Evolutionary conservation across 92 coral and sea anemone genomes (phyloP), one percentile per base, ranked within the genome.

Genomic region (Epizoanthus ramosus): DNA sequence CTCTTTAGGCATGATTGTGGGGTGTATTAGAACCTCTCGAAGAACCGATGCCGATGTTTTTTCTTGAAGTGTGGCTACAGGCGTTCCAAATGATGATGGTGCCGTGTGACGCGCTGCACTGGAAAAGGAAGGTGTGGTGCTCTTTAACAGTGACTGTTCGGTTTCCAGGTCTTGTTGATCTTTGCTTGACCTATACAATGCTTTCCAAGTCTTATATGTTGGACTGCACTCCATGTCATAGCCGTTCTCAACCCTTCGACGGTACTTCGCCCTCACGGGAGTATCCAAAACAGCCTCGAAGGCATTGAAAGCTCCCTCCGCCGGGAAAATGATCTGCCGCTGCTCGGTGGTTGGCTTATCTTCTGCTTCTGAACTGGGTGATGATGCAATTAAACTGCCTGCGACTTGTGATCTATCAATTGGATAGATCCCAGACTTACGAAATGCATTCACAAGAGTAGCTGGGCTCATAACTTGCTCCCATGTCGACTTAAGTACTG

Each of bases 391-490:
- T n/a, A n/a, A n/a, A n/a, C n/a, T n/a, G n/a, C n/a, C n/a, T n/a
- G n/a, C n/a, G n/a, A n/a, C n/a, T n/a, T n/a, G n/a, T n/a, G n/a
- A n/a, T n/a, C n/a, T n/a, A n/a, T n/a, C n/a, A n/a, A n/a, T n/a
- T n/a, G n/a, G n/a, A n/a, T n/a, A n/a, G n/a, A n/a, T n/a, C n/a
- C n/a, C n/a, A n/a, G n/a, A n/a, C 31, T 28, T 28, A 28, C 0
- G 31, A 28, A 84, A 77, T 58, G 84, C 79, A 63, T 37, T 37
- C 22, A 37, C 60, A 61, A 87, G 79, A 43, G 83, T 19, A 23
- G 84, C 63, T 17, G 85, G 91, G 59, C 88, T 33, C 84, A 83
- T 87, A 31, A 87, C 84, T 50, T 84, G 88, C 31, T 87, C 88
- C 88, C 91, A 83, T 37, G 88, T 61, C 22, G 74, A 31, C 76